Evolutionary conservation across 2,888 invertebrate genomes (phyloP).

Genomic region (Aporophyla lueneburgensis): DNA sequence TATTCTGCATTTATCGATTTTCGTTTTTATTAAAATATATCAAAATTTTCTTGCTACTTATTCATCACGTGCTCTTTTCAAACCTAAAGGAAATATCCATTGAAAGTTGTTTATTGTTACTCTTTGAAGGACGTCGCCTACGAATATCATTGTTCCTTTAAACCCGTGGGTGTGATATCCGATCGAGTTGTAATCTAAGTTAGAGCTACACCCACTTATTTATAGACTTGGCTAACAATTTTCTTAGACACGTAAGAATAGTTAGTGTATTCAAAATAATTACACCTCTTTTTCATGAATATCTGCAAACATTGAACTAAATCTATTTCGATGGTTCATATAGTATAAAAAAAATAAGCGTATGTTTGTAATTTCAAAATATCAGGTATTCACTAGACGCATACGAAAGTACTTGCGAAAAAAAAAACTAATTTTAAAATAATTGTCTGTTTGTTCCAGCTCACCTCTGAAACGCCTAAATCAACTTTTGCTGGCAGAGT

Average conservation of each 20-base stretch:
- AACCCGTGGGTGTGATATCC: background rate
- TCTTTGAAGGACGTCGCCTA: background rate
- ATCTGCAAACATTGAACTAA: background rate
- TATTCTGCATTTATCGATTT: no score
- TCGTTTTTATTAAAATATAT: no score
- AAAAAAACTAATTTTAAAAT: no score
- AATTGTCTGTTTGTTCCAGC: no score
- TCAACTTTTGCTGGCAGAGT: no score
- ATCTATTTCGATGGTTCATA: background rate
- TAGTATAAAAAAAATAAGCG: no score
- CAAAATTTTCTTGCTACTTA: no score
- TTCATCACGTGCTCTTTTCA: no score
- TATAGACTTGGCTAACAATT: background rate
- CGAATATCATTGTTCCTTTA: background rate
- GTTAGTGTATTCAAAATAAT: background rate
- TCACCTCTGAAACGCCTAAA: no score
- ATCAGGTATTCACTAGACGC: no score
- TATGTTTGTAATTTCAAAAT: no score
- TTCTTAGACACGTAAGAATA: background rate
- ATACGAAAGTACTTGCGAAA: no score
- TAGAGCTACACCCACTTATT: background rate
- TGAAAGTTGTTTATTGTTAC: background rate
- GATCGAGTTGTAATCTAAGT: background rate
- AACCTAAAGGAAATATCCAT: background rate
- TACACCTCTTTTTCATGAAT: background rate